Evolutionary conservation across 2,888 invertebrate species (phyloP).

Genomic region (Latrodectus hesperus): DNA sequence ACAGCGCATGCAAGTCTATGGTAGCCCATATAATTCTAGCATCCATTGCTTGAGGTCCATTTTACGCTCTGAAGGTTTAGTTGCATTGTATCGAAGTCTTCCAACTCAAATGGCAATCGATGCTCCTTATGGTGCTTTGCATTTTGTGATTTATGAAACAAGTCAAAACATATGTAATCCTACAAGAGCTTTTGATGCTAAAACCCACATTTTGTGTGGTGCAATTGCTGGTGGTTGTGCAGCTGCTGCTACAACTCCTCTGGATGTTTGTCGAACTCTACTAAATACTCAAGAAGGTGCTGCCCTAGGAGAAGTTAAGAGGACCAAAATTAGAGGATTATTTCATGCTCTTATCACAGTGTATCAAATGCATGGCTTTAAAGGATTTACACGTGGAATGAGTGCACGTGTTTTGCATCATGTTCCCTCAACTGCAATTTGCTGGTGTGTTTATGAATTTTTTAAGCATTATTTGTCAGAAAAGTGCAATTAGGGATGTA

Average conservation of each 20-base stretch:
- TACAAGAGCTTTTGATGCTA: slow-evolving; percentile 35
- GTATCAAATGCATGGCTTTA: slow-evolving; percentile 31
- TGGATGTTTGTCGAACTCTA: slow-evolving; percentile 48
- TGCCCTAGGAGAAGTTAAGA: background rate
- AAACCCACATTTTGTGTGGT: slow-evolving; percentile 31
- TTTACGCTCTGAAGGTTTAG: slow-evolving; percentile 14
- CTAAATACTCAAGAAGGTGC: slow-evolving; percentile 50
- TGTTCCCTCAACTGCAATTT: slow-evolving; percentile 40
- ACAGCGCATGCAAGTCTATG: slow-evolving; percentile 48
- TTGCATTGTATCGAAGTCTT: slow-evolving; percentile 38
- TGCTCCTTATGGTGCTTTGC: slow-evolving; percentile 45
- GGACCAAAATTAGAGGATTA: slow-evolving; percentile 33
- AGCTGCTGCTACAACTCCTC: slow-evolving; percentile 41
- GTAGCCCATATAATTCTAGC: slow-evolving; percentile 35
- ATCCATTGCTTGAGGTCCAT: slow-evolving; percentile 24
- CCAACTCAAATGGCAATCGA: slow-evolving; percentile 50
- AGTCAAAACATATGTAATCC: slow-evolving; percentile 40
- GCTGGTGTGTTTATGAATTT: slow-evolving; percentile 57
- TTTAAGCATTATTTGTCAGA: slow-evolving; percentile 47
- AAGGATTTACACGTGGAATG: slow-evolving; percentile 36
- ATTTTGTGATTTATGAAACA: slow-evolving; percentile 46
- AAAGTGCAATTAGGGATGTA: background rate
- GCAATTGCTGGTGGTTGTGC: slow-evolving; percentile 45
- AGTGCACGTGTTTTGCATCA: slow-evolving; percentile 37
- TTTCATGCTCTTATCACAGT: slow-evolving; percentile 15